These are phyloP conservation scores for Enteromius radiatus DNA, from an alignment of 2,797 vertebrate genomes.

Conservation along the genomic window DNA sequence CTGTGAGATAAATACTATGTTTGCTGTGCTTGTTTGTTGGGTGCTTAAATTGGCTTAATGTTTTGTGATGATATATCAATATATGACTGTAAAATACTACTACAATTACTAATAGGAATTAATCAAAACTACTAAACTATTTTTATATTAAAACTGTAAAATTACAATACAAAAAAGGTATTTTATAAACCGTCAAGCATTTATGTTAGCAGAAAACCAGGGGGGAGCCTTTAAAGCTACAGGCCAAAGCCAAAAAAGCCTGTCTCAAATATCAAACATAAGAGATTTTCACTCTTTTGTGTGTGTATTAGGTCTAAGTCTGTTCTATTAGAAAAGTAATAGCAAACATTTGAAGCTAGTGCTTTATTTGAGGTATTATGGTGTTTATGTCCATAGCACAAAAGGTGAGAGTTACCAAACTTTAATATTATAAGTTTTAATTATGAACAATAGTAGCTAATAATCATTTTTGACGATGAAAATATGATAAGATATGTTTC, in stretches of 20 bases:
- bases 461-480: neutral
- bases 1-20: neutral
- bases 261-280: neutral
- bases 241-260: neutral
- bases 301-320: neutral
- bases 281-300: neutral
- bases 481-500: neutral
- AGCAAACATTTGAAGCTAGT: neutral
- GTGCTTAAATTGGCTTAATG: neutral
- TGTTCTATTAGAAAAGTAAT: neutral
- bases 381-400: neutral
- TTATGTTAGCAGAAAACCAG: neutral
- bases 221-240: neutral
- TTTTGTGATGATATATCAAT: neutral
- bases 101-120: neutral
- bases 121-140: neutral
- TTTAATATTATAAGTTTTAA: neutral
- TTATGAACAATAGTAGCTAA: neutral
- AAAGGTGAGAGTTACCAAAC: neutral
- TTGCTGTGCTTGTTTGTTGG: neutral
- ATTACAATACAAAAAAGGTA: neutral
- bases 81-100: neutral
- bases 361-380: neutral
- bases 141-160: neutral
- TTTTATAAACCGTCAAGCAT: neutral